Percentiles rank a stretch among this genome's conserved stretches.
Conservation (phyloP, 2,888 invertebrate species). For the Icerya purchasi region DNA sequence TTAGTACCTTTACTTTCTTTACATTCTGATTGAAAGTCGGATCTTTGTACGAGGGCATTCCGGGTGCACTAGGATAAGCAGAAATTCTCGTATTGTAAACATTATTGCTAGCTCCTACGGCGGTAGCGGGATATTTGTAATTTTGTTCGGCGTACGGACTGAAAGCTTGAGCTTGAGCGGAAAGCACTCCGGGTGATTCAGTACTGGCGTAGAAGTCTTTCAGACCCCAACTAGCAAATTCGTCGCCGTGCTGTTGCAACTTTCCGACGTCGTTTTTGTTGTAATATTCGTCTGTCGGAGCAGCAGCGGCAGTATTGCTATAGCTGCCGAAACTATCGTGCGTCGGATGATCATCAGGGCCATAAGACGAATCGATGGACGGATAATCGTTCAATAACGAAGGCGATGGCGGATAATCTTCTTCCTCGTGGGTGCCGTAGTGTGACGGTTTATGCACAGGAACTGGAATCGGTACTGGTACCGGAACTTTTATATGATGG, state of each 20-base stretch:
- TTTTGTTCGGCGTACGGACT: conserved; percentile 13
- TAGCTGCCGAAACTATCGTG: conserved; percentile 2
- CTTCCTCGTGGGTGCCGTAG: conserved; percentile 15
- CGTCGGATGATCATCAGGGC: conserved; percentile 13
- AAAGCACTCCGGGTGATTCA: conserved; percentile 13
- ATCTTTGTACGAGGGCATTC: neutral
- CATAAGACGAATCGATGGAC: conserved; percentile 9
- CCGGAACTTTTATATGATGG: conserved; percentile 32
- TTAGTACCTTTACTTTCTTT: neutral
- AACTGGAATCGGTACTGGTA: conserved; percentile 26
- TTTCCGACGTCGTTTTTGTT: conserved; percentile 18
- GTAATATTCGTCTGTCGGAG: conserved; percentile 16
- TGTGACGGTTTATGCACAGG: conserved; percentile 19
- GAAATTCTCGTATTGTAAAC: neutral
- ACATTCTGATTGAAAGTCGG: neutral
- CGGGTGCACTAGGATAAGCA: neutral
- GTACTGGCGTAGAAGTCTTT: conserved; percentile 16
- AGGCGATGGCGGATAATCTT: conserved; percentile 8
- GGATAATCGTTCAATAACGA: neutral
- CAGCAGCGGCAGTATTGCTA: neutral
- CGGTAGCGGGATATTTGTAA: neutral
- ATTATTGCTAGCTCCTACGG: neutral
- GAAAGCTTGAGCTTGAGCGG: conserved; percentile 14
- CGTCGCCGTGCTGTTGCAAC: conserved; percentile 17
- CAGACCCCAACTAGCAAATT: conserved; percentile 21